A percentile compares a stretch with the other conserved stretches of the same genome.
phyloP scores from a whole-genome alignment of 2,113 vertebrate genomes.

The Platichthys stellatus region DNA sequence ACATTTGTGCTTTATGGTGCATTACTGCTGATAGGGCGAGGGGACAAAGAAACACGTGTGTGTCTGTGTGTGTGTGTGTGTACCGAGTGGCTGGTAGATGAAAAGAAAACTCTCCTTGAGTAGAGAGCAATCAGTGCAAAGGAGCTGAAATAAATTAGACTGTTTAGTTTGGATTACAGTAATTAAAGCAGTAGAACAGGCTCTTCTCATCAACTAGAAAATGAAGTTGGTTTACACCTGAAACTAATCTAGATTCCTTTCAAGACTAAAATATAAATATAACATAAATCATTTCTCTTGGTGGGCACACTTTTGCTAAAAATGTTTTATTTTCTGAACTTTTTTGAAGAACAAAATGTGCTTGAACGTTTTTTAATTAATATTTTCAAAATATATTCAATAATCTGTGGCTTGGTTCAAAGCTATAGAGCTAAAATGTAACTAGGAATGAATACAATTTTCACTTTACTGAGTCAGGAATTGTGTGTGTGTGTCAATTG shows the following conservation, averaged over 20 bases:
- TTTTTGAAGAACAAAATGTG: too few relatives aligned
- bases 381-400: background rate
- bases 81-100: conserved; percentile 11
- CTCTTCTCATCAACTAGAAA: conserved; percentile 1
- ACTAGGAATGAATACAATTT: too few relatives aligned
- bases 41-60: background rate
- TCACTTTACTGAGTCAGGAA: too few relatives aligned
- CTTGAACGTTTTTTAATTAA: too few relatives aligned
- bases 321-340: too few relatives aligned
- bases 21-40: conserved; percentile 1
- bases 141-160: conserved; percentile 10
- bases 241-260: too few relatives aligned
- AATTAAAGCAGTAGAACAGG: conserved; percentile 29
- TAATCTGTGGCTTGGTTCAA: too few relatives aligned
- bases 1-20: conserved; percentile 29
- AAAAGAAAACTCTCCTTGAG: background rate
- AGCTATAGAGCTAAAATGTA: too few relatives aligned
- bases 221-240: conserved; percentile 4
- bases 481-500: too few relatives aligned
- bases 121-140: conserved; percentile 25
- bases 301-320: too few relatives aligned
- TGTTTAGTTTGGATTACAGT: conserved; percentile 37
- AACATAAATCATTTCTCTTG: too few relatives aligned
- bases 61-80: background rate
- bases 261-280: too few relatives aligned